These are phyloP conservation scores for Neotoma lepida DNA, from an alignment of 2,113 vertebrate genomes.

Conservation along the genomic window DNA sequence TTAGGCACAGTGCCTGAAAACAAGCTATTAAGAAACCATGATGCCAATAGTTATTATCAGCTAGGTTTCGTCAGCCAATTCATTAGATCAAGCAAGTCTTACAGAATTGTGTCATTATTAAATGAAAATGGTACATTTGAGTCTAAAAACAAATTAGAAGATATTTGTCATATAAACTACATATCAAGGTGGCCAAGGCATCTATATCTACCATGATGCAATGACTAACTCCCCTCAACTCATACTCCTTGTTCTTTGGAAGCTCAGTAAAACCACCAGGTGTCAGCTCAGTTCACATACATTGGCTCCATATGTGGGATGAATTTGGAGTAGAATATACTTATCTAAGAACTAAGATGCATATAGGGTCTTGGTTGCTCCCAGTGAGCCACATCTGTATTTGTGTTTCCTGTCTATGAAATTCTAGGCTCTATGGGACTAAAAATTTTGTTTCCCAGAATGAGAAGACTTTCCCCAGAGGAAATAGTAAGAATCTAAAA, in stretches of 20 bases:
- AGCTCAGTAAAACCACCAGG: not conserved
- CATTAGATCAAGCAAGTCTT: not conserved
- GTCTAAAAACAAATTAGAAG: not conserved
- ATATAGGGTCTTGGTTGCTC: not conserved
- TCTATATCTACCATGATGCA: not conserved
- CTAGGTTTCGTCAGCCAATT: not conserved
- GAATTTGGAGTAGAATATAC: not conserved
- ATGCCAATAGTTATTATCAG: slow-evolving; percentile 8
- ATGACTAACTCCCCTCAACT: not conserved
- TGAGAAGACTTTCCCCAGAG: not conserved
- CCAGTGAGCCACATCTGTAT: not conserved
- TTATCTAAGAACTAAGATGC: not conserved
- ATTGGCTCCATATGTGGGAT: not conserved
- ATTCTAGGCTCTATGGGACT: not conserved
- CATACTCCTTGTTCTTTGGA: not conserved
- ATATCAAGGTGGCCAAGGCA: not conserved
- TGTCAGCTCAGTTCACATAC: not conserved
- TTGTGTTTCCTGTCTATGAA: not conserved
- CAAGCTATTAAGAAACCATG: not conserved
- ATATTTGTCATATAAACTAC: not conserved
- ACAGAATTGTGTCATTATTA: not conserved
- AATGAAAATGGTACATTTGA: not conserved
- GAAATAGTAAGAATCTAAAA: not conserved
- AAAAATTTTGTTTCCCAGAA: not conserved
- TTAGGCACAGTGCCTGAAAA: slow-evolving; percentile 17